These are phyloP conservation scores for Pseudeuparius sepicola DNA, from an alignment of 2,888 invertebrate genomes.

Conservation along the genomic window DNA sequence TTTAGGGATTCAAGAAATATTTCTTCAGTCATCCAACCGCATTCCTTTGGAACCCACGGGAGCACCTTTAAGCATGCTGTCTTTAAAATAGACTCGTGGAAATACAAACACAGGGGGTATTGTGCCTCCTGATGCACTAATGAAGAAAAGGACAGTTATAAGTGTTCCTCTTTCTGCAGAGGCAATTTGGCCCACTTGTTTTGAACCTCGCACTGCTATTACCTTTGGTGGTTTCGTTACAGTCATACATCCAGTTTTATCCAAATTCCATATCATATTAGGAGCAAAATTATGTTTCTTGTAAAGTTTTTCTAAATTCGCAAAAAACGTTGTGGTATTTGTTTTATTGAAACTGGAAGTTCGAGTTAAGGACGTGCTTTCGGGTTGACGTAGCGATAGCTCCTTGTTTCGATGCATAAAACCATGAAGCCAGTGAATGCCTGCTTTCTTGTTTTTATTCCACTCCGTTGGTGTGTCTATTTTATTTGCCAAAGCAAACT, in stretches of 20 bases:
- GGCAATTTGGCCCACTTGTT: slow-evolving; percentile 16
- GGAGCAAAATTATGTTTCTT: slow-evolving; percentile 16
- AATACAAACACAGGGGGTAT: slow-evolving; percentile 14
- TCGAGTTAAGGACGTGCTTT: slow-evolving; percentile 12
- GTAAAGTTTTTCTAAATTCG: slow-evolving; percentile 8
- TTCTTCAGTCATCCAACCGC: slow-evolving; percentile 13
- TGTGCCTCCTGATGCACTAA: slow-evolving; percentile 13
- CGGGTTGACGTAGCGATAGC: slow-evolving; percentile 12
- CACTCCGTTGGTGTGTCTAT: slow-evolving; percentile 9
- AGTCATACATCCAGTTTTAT: slow-evolving; percentile 18
- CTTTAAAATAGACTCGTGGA: slow-evolving; percentile 16
- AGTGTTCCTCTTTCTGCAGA: slow-evolving; percentile 15
- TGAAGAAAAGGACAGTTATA: slow-evolving; percentile 11
- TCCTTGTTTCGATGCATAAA: slow-evolving; percentile 14
- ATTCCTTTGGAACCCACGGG: slow-evolving; percentile 14
- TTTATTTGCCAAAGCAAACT: slow-evolving; percentile 14
- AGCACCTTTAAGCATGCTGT: slow-evolving; percentile 15
- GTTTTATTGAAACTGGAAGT: slow-evolving; percentile 15
- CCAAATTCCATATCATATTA: slow-evolving; percentile 14
- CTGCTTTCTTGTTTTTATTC: slow-evolving; percentile 12
- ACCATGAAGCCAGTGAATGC: slow-evolving; percentile 15
- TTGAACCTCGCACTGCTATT: slow-evolving; percentile 16
- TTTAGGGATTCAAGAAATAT: slow-evolving; percentile 12
- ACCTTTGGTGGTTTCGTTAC: slow-evolving; percentile 19
- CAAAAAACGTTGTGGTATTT: slow-evolving; percentile 4